Evolutionary conservation across 1,140 invertebrate species (phyloP), one percentile per base, ranked within the genome.

Genomic region (Myzus persicae): DNA sequence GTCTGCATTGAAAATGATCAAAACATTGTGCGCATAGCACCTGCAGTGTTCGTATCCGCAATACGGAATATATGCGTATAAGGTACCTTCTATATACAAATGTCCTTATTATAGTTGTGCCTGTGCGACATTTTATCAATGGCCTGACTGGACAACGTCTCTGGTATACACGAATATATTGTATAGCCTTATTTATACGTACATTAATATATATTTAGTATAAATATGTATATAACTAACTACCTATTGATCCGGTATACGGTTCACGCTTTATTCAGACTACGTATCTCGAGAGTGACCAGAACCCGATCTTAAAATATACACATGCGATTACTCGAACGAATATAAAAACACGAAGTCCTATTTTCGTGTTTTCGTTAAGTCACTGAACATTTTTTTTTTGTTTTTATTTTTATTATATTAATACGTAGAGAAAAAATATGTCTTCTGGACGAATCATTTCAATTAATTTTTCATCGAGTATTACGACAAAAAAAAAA

Each of bases 1-100:
- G 59, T n/a, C 48, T 38, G 88, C 36, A 40, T 89, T 40, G 88
- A 89, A 89, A 89, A 89, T 51, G 22, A 38, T 51, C 87, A 51
- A 51, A 89, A 89, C 46, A 22, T 38, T 38, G 46, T 51, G 46
- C 44, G 36, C 48, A n/a, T 46, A 51, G n/a, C 91, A 92, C 76
- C 91, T 92, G 91, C 91, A 82, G 22, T 51, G 24, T 8, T 40
- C 0, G 31, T 24, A 54, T 92, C 67, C 9, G 67, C 67, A 92
- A 51, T 81, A 92, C 91, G 76, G 59, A 46, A 92, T 51, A 81
- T 46, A 46, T 82, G 3, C 8, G 36, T 22, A n/a, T 31, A 76
- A 31, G 9, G n/a, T 76, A 82, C 36, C 2, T 38, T 40, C 81
- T 22, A 24, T 8, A 22, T n/a, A 20, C 46, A 46, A 89, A 89